Conservation (phyloP, 64 coral and sea anemone species). For the Montipora capricornis region DNA sequence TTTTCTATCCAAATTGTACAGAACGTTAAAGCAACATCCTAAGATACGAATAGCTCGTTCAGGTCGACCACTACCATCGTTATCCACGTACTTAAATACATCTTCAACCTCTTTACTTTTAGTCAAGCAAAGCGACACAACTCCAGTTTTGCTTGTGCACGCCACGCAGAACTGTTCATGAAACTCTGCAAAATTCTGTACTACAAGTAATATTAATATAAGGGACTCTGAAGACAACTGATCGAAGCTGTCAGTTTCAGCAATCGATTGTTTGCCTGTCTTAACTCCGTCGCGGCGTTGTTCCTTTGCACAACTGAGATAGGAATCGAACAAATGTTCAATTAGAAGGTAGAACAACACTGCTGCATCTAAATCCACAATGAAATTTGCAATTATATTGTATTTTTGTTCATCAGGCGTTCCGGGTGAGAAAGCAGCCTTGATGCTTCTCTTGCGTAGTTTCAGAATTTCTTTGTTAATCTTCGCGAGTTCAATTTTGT, state of each 20-base stretch:
- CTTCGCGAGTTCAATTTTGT: neutral
- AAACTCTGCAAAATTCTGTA: slow-evolving; percentile 42
- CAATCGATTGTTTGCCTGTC: neutral
- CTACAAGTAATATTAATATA: slow-evolving; percentile 17
- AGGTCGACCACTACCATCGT: neutral
- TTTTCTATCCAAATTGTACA: slow-evolving; percentile 37
- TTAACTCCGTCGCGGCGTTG: neutral
- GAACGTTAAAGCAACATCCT: slow-evolving; percentile 42
- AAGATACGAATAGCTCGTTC: slow-evolving; percentile 33
- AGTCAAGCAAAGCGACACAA: slow-evolving; percentile 2
- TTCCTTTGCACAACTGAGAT: neutral
- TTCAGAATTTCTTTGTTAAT: slow-evolving; percentile 29
- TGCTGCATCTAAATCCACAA: neutral
- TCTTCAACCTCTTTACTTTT: neutral
- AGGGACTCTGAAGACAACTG: neutral
- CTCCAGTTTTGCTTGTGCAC: slow-evolving; percentile 12
- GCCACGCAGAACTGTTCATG: slow-evolving; percentile 19
- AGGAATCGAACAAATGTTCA: slow-evolving; percentile 4
- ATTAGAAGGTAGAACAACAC: neutral
- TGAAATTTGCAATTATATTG: slow-evolving; percentile 23
- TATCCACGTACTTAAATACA: neutral
- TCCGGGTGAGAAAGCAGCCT: slow-evolving; percentile 37
- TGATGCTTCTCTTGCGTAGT: slow-evolving; percentile 23
- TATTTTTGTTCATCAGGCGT: slow-evolving; percentile 24
- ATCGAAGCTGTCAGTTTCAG: slow-evolving; percentile 23